Conservation (phyloP, 2,797 vertebrate species). For the Basileuterus tristriatus region DNA sequence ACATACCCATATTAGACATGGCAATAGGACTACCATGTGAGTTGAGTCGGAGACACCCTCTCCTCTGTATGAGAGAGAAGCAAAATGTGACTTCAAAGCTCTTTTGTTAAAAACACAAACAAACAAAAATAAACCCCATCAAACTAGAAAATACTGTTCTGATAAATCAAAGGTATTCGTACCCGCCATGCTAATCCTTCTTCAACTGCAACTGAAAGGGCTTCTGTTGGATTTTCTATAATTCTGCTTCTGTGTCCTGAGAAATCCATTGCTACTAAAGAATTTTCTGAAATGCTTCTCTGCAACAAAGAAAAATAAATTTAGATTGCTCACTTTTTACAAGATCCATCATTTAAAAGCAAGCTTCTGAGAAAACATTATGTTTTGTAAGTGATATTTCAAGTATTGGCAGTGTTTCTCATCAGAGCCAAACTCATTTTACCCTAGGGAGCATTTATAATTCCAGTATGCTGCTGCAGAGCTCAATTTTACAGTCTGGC, state of each 20-base stretch:
- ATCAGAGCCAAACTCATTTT: constrained; percentile 1
- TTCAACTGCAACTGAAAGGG: constrained; percentile 91
- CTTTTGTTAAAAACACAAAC: neutral
- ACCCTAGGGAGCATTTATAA: neutral
- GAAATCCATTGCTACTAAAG: constrained; percentile 98
- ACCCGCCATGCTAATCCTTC: constrained; percentile 97
- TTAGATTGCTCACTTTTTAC: neutral
- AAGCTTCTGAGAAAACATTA: constrained; percentile 3
- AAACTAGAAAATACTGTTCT: neutral
- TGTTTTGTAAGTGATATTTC: constrained; percentile 2
- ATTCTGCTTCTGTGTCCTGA: constrained; percentile 93
- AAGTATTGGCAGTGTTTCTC: neutral
- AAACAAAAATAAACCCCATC: neutral
- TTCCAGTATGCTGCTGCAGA: constrained; percentile 12
- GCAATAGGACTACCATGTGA: constrained; percentile 86
- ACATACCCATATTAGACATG: constrained; percentile 84
- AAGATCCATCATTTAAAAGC: neutral
- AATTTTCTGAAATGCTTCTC: constrained; percentile 98
- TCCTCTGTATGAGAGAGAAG: constrained; percentile 80
- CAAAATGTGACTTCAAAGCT: neutral
- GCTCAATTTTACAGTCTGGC: constrained; percentile 16
- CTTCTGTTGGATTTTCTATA: constrained; percentile 96
- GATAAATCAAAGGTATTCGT: constrained; percentile 42
- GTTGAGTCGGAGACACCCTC: constrained; percentile 90
- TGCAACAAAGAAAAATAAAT: constrained; percentile 67